Evolutionary conservation across 2,797 vertebrate species (phyloP).

Genomic region (Phalloptychus januarius): DNA sequence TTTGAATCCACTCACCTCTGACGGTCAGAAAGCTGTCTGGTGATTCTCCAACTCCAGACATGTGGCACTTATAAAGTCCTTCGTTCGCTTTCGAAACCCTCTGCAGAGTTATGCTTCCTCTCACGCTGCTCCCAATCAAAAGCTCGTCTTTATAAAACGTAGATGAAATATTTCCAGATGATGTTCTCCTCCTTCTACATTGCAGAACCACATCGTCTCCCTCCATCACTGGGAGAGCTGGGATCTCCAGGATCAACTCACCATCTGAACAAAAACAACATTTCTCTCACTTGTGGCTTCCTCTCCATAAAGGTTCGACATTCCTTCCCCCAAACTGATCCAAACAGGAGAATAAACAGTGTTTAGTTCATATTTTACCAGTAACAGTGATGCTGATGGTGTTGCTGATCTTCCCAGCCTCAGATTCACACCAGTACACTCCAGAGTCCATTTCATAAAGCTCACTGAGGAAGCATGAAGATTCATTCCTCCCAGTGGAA

Average conservation of each 20-base stretch:
- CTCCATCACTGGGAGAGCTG: neutral
- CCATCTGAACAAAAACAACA: neutral
- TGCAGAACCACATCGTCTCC: neutral
- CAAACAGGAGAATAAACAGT: neutral
- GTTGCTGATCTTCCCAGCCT: neutral
- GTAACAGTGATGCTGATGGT: neutral
- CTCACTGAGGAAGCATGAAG: neutral
- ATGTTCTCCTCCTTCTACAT: neutral
- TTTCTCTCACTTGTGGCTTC: neutral
- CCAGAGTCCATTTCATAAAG: constrained; percentile 2
- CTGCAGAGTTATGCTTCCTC: neutral
- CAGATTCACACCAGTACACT: constrained; percentile 15
- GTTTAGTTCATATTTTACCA: neutral
- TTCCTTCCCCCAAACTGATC: neutral
- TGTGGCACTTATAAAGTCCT: constrained; percentile 2
- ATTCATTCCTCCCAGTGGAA: neutral
- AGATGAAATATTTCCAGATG: neutral
- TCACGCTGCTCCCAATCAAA: neutral
- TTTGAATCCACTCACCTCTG: neutral
- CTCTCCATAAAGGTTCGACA: neutral
- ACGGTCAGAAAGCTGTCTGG: neutral
- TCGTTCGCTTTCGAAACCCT: neutral
- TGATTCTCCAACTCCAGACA: constrained; percentile 2
- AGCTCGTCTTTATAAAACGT: neutral
- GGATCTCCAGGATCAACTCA: constrained; percentile 3